Percentiles rank a stretch among this genome's conserved stretches.
phyloP scores from a whole-genome alignment of 2,888 invertebrate genomes.

The Trachelus tabidus region DNA sequence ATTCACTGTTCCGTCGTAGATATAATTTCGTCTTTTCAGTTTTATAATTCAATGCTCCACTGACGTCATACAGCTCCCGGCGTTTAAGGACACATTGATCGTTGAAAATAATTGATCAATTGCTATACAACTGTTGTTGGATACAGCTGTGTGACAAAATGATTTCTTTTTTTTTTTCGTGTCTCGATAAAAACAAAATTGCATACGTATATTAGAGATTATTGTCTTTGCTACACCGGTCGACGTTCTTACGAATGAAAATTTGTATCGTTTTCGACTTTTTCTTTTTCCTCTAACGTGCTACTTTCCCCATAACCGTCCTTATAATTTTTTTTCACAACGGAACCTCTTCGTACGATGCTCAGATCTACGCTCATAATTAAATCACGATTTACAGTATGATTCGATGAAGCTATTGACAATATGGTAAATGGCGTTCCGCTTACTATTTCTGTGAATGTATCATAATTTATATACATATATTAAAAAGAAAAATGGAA shows the following conservation, averaged over 20 bases:
- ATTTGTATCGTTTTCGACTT: not conserved
- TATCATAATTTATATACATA: slow-evolving; percentile 40
- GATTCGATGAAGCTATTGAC: not conserved
- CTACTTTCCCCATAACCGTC: not conserved
- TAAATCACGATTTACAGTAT: not conserved
- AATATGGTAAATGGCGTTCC: slow-evolving; percentile 13
- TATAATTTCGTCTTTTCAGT: not conserved
- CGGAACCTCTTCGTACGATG: not conserved
- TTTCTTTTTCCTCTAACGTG: not conserved
- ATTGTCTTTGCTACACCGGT: not conserved
- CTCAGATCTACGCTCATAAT: not conserved
- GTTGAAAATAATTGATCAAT: not conserved
- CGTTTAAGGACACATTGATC: slow-evolving; percentile 11
- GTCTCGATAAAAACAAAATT: not conserved
- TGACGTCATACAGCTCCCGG: slow-evolving; percentile 19
- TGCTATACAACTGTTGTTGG: not conserved
- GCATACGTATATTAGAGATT: not conserved
- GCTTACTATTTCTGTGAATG: slow-evolving; percentile 48
- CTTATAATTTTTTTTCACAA: not conserved
- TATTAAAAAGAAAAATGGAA: slow-evolving; percentile 21
- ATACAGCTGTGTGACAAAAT: not conserved
- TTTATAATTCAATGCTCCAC: slow-evolving; percentile 10
- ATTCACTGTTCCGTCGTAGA: slow-evolving; percentile 8
- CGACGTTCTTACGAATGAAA: not conserved
- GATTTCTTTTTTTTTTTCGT: not conserved